Conservation (phyloP, 2,113 vertebrate species). For the Pygoscelis antarcticus region DNA sequence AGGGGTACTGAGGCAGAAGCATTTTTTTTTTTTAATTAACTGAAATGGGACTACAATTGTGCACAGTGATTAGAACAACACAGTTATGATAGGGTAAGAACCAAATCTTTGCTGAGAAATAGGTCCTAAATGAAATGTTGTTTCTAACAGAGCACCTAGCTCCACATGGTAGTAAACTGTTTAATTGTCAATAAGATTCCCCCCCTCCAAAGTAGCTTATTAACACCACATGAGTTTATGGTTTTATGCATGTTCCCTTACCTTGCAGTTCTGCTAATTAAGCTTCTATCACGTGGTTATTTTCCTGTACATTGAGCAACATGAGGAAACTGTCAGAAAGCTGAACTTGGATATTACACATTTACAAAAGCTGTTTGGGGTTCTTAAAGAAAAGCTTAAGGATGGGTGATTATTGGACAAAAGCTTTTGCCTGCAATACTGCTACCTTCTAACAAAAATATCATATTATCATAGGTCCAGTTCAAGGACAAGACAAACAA, state of each 20-base stretch:
- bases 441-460: constrained; percentile 73
- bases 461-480: constrained; percentile 37
- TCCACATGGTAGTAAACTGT: not conserved
- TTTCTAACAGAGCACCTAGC: not conserved
- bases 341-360: not conserved
- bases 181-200: not conserved
- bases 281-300: not conserved
- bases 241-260: not conserved
- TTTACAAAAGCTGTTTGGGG: constrained; percentile 40
- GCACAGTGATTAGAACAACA: not conserved
- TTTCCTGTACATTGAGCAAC: constrained; percentile 35
- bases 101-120: not conserved
- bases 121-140: not conserved
- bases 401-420: not conserved
- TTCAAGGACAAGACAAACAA: constrained; percentile 49
- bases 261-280: not conserved
- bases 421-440: constrained; percentile 13
- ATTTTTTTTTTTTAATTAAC: not conserved
- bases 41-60: not conserved
- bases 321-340: constrained; percentile 51
- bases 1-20: not conserved
- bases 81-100: not conserved
- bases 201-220: not conserved
- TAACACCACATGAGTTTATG: not conserved
- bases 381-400: constrained; percentile 39